Conservation (phyloP, 2,797 vertebrate genomes). For the Eulemur albifrons region DNA sequence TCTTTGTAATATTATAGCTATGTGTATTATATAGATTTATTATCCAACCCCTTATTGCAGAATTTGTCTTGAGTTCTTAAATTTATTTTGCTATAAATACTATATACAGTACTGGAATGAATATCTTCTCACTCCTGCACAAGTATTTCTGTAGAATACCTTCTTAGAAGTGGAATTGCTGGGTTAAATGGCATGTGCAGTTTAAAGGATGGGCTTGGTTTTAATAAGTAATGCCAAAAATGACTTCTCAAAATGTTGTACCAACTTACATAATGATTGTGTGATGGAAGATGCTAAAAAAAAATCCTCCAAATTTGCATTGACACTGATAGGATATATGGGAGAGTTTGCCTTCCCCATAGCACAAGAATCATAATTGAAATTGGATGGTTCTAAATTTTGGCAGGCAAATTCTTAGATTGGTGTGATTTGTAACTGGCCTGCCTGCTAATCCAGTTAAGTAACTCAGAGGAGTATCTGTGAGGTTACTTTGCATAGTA, state of each 20-base stretch:
- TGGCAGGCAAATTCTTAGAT: neutral
- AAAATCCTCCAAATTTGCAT: neutral
- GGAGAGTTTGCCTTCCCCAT: neutral
- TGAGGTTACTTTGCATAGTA: neutral
- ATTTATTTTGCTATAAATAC: neutral
- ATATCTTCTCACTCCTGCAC: neutral
- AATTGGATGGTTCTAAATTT: neutral
- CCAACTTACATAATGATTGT: neutral
- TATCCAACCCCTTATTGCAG: neutral
- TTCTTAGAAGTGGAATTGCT: constrained; percentile 5
- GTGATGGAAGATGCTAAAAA: neutral
- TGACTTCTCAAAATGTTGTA: neutral
- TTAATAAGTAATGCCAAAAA: neutral
- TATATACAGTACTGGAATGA: neutral
- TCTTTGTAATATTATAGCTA: neutral
- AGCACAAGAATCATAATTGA: neutral
- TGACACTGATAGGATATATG: neutral
- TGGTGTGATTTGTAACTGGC: neutral
- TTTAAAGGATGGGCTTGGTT: neutral
- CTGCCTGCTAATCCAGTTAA: neutral
- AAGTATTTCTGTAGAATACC: neutral
- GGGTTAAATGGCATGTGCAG: neutral
- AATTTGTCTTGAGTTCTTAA: neutral
- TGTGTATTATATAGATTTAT: neutral
- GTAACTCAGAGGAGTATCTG: neutral